These are phyloP conservation scores for Emydocephalus ijimae DNA, from an alignment of 2,113 vertebrate genomes.

Conservation along the genomic window DNA sequence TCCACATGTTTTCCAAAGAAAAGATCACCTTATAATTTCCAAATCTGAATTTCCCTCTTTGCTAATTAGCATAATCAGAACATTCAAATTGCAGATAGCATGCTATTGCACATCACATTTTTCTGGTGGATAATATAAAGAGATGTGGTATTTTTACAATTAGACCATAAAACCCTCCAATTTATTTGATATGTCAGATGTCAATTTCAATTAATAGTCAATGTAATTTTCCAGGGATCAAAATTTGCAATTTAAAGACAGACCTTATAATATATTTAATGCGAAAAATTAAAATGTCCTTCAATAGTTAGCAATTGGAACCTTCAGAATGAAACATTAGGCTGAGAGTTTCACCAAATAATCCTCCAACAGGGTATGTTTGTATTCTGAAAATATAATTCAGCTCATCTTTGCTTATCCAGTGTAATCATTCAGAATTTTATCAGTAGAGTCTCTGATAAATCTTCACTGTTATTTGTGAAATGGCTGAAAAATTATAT, in stretches of 20 bases:
- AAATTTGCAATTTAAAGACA: neutral
- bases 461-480: neutral
- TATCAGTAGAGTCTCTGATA: neutral
- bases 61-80: neutral
- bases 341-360: neutral
- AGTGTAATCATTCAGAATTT: neutral
- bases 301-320: neutral
- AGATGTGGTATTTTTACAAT: neutral
- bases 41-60: neutral
- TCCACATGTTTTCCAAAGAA: neutral
- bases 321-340: neutral
- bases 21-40: neutral
- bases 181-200: neutral
- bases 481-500: neutral
- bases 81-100: neutral
- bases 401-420: neutral
- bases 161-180: neutral
- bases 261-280: neutral
- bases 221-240: neutral
- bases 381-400: neutral
- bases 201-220: neutral
- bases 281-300: neutral
- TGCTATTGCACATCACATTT: neutral
- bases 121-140: neutral
- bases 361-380: neutral